Conservation (phyloP, 1,140 invertebrate genomes). For the Gryon sp. region DNA sequence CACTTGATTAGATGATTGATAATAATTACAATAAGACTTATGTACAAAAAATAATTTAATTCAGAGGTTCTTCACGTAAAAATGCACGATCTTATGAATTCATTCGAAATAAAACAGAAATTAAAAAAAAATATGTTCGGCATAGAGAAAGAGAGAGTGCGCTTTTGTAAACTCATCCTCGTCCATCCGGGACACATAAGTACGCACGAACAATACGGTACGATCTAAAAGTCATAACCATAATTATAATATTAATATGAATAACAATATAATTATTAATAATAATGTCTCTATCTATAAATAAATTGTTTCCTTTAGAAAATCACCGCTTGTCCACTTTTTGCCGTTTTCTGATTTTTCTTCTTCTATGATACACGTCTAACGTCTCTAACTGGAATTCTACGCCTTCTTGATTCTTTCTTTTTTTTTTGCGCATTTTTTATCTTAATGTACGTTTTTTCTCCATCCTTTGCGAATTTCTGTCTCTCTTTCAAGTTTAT, state of each 20-base stretch:
- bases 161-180: conserved; percentile 23
- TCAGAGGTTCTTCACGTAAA: too few relatives aligned
- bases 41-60: too few relatives aligned
- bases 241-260: conserved; percentile 19
- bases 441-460: not conserved
- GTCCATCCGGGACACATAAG: conserved; percentile 66
- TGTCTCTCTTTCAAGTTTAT: too few relatives aligned
- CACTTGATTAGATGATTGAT: too few relatives aligned
- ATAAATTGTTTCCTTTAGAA: conserved; percentile 77
- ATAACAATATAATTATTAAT: conserved; percentile 31
- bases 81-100: too few relatives aligned
- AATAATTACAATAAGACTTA: too few relatives aligned
- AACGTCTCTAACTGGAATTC: conserved; percentile 64
- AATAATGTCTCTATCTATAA: conserved; percentile 73
- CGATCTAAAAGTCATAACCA: conserved; percentile 31
- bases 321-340: conserved; percentile 57
- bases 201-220: conserved; percentile 64
- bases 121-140: too few relatives aligned
- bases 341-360: too few relatives aligned
- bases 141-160: too few relatives aligned
- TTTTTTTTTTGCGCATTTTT: not conserved
- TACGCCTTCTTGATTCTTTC: conserved; percentile 41
- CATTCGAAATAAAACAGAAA: too few relatives aligned
- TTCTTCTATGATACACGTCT: conserved; percentile 78
- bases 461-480: too few relatives aligned